A percentile compares a stretch with the other conserved stretches of the same genome.
Conservation (phyloP, 2,888 invertebrate genomes). For the Ophraella communa region DNA sequence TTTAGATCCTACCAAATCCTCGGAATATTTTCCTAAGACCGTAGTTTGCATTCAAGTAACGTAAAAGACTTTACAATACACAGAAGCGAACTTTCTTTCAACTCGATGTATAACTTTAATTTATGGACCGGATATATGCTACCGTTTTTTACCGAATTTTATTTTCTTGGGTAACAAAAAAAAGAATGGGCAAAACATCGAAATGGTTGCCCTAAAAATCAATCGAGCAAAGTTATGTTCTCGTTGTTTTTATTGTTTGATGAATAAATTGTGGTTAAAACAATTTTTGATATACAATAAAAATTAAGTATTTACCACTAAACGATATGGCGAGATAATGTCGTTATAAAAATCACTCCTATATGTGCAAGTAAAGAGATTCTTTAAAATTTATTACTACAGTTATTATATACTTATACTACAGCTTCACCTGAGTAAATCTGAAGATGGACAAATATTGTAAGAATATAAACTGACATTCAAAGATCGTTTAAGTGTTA, state of each 20-base stretch:
- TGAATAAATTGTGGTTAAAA: too few relatives aligned
- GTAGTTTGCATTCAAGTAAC: constrained; percentile 57
- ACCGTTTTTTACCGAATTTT: constrained; percentile 13
- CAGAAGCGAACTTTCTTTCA: constrained; percentile 23
- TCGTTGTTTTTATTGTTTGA: neutral
- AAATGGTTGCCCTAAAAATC: neutral
- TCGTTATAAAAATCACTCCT: too few relatives aligned
- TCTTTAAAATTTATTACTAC: too few relatives aligned
- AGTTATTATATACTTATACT: too few relatives aligned
- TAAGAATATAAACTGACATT: too few relatives aligned
- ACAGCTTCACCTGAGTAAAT: too few relatives aligned
- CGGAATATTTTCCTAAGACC: constrained; percentile 54
- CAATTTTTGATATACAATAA: too few relatives aligned
- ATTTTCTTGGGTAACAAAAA: neutral
- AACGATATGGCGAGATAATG: too few relatives aligned
- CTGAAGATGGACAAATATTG: too few relatives aligned
- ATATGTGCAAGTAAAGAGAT: too few relatives aligned
- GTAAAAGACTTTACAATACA: constrained; percentile 47
- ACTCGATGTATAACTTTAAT: constrained; percentile 22
- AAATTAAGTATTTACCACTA: too few relatives aligned
- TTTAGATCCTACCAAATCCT: constrained; percentile 56
- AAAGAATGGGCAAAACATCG: neutral
- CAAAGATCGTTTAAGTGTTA: too few relatives aligned
- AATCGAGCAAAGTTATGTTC: neutral
- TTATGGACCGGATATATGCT: constrained; percentile 24